phyloP scores from a whole-genome alignment of 2,113 vertebrate genomes.

The Dissostichus mawsoni region DNA sequence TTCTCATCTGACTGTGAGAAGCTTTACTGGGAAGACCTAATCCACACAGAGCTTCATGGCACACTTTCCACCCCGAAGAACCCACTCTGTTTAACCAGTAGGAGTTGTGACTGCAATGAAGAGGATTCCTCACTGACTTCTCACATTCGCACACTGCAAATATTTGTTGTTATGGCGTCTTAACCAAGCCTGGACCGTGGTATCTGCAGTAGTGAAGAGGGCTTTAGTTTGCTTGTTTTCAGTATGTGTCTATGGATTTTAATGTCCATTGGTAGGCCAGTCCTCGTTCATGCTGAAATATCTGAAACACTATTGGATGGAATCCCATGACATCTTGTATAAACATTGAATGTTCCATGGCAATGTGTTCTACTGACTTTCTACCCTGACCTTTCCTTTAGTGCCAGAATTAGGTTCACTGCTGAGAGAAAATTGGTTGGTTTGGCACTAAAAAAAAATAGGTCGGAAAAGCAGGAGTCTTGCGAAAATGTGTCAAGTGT shows the following conservation, averaged over 20 bases:
- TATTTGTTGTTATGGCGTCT: neutral
- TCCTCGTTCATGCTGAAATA: neutral
- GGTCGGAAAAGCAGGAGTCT: no score
- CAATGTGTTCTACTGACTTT: neutral
- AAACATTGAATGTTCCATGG: no score
- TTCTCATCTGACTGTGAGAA: conserved; percentile 36
- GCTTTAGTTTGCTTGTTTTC: conserved; percentile 10
- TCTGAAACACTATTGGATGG: neutral
- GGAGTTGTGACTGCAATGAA: conserved; percentile 30
- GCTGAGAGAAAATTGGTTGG: no score
- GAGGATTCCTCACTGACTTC: conserved; percentile 22
- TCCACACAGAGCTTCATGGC: conserved; percentile 17
- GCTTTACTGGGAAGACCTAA: conserved; percentile 25
- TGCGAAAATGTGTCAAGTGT: no score
- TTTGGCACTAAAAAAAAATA: no score
- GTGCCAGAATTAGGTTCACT: neutral
- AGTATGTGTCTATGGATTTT: neutral
- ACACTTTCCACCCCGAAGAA: conserved; percentile 20
- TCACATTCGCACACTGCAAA: conserved; percentile 6
- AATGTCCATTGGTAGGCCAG: neutral
- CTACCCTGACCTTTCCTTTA: neutral
- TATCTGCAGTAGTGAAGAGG: neutral
- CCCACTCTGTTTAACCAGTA: conserved; percentile 24
- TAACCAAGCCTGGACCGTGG: conserved; percentile 4
- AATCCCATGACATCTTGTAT: neutral